Base-by-base conservation (phyloP, 2,888 invertebrate species). In the Alentia gelatinosa region DNA sequence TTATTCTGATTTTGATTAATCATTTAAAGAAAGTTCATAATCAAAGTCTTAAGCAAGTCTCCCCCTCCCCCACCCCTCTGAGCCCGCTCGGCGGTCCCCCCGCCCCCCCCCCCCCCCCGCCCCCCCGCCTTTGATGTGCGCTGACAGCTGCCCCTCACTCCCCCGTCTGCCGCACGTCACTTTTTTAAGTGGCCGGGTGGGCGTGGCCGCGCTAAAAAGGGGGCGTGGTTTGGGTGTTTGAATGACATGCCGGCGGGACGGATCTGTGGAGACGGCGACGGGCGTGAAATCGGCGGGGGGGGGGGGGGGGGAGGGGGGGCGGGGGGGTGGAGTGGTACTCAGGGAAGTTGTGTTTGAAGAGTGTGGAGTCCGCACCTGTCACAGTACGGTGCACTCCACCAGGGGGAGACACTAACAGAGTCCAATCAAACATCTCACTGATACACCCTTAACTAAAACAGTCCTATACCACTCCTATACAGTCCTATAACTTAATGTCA, bases 161-260 rank as follows among this genome's bases (percentile, higher is more conserved):
- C 15, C 15, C 50, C 23, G 68, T 68, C 68, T n/a, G 26, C 68
- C 68, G 12, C 68, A 7, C 9, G 40, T 37, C 83, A 40, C 3
- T 83, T 83, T 83, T 83, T 83, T 83, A 37, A 83, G 83, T 40
- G 83, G 39, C 39, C 37, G 39, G 26, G 40, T 37, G 83, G 83
- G 83, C 83, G 83, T 35, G 83, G 83, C 23, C 3, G 83, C 39
- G 12, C 12, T 26, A 68, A 68, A 68, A 26, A 30, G 35, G 19
- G 83, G 83, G 83, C 3, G 39, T 12, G 83, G n/a, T 5, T 7
- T 9, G 83, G 0, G 37, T 83, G 35, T 83, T 83, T 83, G 83
- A 83, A 83, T 83, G 83, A 83, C 35, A 83, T 37, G 35, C n/a
- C 83, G 35, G 5, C 37, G 35, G 39, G 83, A 23, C n/a, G 15